Percentiles rank a stretch among this genome's conserved stretches.
phyloP scores from a whole-genome alignment of 30 jellyfish, hydroid and myxozoan species.

The Euphysa ruthae region DNA sequence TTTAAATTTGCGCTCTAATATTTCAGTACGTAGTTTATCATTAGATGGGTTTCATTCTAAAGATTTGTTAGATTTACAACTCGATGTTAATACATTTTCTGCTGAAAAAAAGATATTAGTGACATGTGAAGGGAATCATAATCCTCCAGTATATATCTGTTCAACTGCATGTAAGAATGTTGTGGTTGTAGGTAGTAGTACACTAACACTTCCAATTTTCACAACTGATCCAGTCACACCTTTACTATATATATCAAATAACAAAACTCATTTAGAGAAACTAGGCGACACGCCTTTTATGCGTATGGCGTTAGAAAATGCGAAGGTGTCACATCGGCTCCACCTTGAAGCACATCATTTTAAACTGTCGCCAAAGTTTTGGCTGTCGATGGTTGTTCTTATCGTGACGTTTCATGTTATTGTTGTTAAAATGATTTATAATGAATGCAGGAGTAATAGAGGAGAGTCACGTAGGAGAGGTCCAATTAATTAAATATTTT shows the following conservation, averaged over 20 bases:
- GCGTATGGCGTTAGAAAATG: constrained; percentile 52
- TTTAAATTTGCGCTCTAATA: constrained; percentile 64
- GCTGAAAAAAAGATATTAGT: constrained; percentile 10
- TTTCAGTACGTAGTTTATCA: constrained; percentile 59
- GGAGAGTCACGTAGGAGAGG: constrained; percentile 52
- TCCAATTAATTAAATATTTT: too few species aligned
- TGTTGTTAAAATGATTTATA: constrained; percentile 84
- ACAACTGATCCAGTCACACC: constrained; percentile 94
- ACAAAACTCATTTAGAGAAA: constrained; percentile 40
- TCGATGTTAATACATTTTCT: constrained; percentile 3
- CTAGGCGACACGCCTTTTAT: constrained; percentile 55
- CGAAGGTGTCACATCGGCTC: constrained; percentile 33
- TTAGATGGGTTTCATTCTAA: constrained; percentile 11
- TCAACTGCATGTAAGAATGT: constrained; percentile 80
- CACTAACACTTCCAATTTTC: constrained; percentile 45
- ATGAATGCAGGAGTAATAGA: constrained; percentile 65
- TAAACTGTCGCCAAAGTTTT: constrained; percentile 84
- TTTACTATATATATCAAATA: constrained; percentile 64
- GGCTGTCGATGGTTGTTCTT: constrained; percentile 61
- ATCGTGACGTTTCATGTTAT: constrained; percentile 72
- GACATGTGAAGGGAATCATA: constrained; percentile 15
- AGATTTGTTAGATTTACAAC: constrained; percentile 3
- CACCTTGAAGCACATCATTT: constrained; percentile 85
- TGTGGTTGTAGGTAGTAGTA: constrained; percentile 57
- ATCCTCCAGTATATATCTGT: constrained; percentile 64